Percentiles rank a stretch among this genome's conserved stretches.
These are phyloP conservation scores for Bedellia somnulentella DNA, from an alignment of 2,888 invertebrate genomes.

Conservation along the genomic window DNA sequence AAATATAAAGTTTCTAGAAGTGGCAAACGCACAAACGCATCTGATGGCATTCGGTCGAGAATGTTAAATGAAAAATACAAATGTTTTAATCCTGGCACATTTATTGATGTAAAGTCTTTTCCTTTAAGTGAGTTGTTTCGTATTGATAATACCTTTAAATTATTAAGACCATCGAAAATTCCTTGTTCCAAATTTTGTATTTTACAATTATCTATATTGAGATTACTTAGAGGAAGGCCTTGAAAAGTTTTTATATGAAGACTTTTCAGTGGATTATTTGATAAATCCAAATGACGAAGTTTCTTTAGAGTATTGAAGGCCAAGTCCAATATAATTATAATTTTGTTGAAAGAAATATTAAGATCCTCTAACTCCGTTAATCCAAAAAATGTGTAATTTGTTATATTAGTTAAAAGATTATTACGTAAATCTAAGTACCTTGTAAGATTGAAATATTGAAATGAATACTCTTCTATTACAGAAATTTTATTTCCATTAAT, in stretches of 20 bases:
- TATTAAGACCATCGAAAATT: slow-evolving; percentile 74
- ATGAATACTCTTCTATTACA: slow-evolving; percentile 78
- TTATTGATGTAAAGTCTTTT: slow-evolving; percentile 68
- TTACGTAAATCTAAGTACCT: slow-evolving; percentile 77
- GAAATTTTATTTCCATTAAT: slow-evolving; percentile 79
- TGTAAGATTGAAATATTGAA: slow-evolving; percentile 73
- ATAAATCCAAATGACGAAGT: slow-evolving; percentile 75
- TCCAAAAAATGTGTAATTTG: slow-evolving; percentile 73
- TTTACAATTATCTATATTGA: slow-evolving; percentile 77
- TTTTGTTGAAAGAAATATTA: slow-evolving; percentile 71
- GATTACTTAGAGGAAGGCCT: slow-evolving; percentile 70
- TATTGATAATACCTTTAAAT: slow-evolving; percentile 76
- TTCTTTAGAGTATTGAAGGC: slow-evolving; percentile 77
- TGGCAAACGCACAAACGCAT: slow-evolving; percentile 74
- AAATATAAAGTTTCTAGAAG: slow-evolving; percentile 74
- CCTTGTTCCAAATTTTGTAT: slow-evolving; percentile 73
- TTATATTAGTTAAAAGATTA: slow-evolving; percentile 71
- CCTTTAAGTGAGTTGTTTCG: slow-evolving; percentile 73
- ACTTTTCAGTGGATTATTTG: slow-evolving; percentile 72
- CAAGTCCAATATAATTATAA: slow-evolving; percentile 70
- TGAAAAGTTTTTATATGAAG: slow-evolving; percentile 76
- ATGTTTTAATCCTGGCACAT: slow-evolving; percentile 74
- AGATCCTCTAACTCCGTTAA: slow-evolving; percentile 78
- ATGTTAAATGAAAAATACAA: slow-evolving; percentile 78
- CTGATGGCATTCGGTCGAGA: slow-evolving; percentile 69